phyloP scores from a whole-genome alignment of 2,113 vertebrate species.

The Nothocercus nigrocapillus region DNA sequence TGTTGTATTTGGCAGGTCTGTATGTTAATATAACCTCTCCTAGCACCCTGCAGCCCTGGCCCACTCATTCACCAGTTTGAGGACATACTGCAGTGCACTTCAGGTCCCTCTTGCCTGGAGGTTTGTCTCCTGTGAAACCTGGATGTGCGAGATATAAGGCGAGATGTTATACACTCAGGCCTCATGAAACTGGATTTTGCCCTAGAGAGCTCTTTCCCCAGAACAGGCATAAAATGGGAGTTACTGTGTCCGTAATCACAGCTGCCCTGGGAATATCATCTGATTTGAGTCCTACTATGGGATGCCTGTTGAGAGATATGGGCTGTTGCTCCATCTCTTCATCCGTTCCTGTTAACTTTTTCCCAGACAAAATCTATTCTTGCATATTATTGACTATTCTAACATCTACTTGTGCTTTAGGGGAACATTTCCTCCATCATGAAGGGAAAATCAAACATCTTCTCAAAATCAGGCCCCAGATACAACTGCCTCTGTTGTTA shows the following conservation, averaged over 20 bases:
- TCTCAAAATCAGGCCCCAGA: neutral
- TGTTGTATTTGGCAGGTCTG: neutral
- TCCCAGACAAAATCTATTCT: neutral
- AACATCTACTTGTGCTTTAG: neutral
- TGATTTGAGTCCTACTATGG: neutral
- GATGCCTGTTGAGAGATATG: neutral
- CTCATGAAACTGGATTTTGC: neutral
- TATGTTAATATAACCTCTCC: neutral
- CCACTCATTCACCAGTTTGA: neutral
- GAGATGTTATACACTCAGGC: neutral
- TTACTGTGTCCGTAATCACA: fast-evolving
- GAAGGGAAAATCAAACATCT: neutral
- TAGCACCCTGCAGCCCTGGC: neutral
- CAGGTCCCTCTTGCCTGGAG: neutral
- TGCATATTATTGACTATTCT: neutral
- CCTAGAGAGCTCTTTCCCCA: neutral
- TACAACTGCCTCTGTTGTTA: neutral
- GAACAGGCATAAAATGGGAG: fast-evolving
- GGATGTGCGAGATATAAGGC: neutral
- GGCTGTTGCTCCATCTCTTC: neutral
- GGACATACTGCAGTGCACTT: fast-evolving
- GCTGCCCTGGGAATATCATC: neutral
- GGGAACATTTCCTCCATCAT: neutral
- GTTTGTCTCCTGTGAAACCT: neutral
- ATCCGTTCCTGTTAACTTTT: neutral